Percentiles rank a stretch among this genome's conserved stretches.
Conservation (phyloP, 2,113 vertebrate genomes). For the Gobio gobio region DNA sequence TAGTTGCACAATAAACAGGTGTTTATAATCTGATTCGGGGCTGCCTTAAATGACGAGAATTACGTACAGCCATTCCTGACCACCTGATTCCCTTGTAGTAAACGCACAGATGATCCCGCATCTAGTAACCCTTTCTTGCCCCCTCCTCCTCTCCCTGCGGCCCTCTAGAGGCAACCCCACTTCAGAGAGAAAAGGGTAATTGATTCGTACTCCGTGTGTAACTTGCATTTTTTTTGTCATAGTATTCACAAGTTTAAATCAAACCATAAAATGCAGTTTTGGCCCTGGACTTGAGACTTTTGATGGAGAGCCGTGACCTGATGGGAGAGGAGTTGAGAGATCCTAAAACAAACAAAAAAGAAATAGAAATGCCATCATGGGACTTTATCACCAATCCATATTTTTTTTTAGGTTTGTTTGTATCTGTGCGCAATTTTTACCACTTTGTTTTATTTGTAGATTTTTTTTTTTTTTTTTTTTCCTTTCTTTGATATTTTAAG, state of each 20-base stretch:
- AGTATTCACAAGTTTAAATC: conserved; percentile 95
- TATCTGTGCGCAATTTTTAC: conserved; percentile 90
- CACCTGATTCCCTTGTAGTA: conserved; percentile 42
- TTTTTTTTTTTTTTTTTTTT: conserved; percentile 78
- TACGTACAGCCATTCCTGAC: conserved; percentile 35
- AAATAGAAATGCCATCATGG: conserved; percentile 47
- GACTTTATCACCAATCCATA: conserved; percentile 76
- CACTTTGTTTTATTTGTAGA: conserved; percentile 82
- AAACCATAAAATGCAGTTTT: conserved; percentile 76
- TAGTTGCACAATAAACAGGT: conserved; percentile 59
- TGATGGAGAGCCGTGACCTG: conserved; percentile 45
- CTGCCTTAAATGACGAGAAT: conserved; percentile 48
- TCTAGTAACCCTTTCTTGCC: conserved; percentile 3
- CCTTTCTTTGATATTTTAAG: conserved; percentile 85
- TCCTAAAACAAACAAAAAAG: conserved; percentile 57
- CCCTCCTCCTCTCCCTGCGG: not conserved
- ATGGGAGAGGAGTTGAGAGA: conserved; percentile 34
- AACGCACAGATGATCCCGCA: conserved; percentile 46
- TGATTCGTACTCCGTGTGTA: conserved; percentile 83
- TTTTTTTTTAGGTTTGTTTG: conserved; percentile 82
- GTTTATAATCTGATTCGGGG: conserved; percentile 52
- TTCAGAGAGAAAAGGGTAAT: conserved; percentile 79
- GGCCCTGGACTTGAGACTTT: conserved; percentile 77
- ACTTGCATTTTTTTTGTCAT: conserved; percentile 82
- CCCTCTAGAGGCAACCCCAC: conserved; percentile 53